Evolutionary conservation across 2,888 invertebrate species (phyloP).

Genomic region (Dasypolia templi): DNA sequence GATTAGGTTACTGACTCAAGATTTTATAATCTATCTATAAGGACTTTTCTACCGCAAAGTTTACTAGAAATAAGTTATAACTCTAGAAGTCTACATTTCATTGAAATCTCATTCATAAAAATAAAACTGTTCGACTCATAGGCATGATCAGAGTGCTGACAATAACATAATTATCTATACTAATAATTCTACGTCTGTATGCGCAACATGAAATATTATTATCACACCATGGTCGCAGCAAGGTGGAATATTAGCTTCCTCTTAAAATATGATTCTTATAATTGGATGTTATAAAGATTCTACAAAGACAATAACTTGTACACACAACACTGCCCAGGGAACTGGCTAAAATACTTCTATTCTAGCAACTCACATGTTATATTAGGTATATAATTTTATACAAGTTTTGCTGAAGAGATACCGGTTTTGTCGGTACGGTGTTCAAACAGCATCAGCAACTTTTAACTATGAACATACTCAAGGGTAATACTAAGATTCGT

Average conservation of each 20-base stretch:
- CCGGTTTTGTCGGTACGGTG: background rate
- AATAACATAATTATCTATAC: constrained; percentile 44
- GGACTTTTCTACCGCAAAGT: constrained; percentile 68
- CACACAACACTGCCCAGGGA: constrained; percentile 45
- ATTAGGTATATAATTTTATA: constrained; percentile 16
- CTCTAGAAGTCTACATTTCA: constrained; percentile 23
- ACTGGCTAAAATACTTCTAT: background rate
- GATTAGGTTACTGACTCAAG: constrained; percentile 44
- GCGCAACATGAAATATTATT: constrained; percentile 4
- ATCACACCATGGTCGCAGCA: constrained; percentile 11
- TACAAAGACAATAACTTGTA: constrained; percentile 50
- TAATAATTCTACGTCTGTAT: constrained; percentile 21
- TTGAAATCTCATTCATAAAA: constrained; percentile 21
- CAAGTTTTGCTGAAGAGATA: background rate
- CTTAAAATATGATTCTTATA: background rate
- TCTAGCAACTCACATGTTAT: constrained; percentile 19
- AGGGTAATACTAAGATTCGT: background rate
- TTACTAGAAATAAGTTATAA: constrained; percentile 54
- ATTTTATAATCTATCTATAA: constrained; percentile 64
- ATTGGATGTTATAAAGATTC: constrained; percentile 10
- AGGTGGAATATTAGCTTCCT: background rate
- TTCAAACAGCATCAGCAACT: background rate
- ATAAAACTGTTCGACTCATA: constrained; percentile 8
- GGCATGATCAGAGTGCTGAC: constrained; percentile 46
- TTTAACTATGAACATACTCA: background rate